Base-by-base conservation (phyloP, 2,113 vertebrate species). In the Sterna hirundo region DNA sequence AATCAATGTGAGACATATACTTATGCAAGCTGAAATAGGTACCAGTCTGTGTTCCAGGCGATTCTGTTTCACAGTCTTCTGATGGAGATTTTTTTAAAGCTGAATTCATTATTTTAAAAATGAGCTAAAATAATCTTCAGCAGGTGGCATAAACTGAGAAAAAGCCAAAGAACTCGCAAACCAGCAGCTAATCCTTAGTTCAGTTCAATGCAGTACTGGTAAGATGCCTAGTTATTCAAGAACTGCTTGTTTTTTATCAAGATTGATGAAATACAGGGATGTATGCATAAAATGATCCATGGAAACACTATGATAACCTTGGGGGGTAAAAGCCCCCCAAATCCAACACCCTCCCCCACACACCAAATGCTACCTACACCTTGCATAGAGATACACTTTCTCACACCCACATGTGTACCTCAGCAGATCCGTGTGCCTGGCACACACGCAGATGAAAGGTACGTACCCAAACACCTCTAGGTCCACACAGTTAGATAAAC, bases 1-100 rank as follows among this genome's bases (percentile, higher is more conserved):
- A 91, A 95, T 76, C 84, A 88, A 44, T 2, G 8, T 44, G 60
- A 95, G 62, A 64, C 72, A 77, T 69, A 80, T 34, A 89, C 42
- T 96, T 90, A 90, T 68, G 77, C 70, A 91, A 92, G 74, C 77
- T 86, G 78, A 95, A 96, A 88, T 88, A 70, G 51, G 86, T 94
- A 83, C 40, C 75, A 83, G 46, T 34, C 72, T 90, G 71, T 76
- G 76, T 94, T 92, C 94, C 76, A 93, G 93, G 77, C 83, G 84
- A 82, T 87, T 85, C 40, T 87, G 32, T 82, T 96, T 91, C 81
- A 93, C 38, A 81, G 57, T 27, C 42, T 91, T 91, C 52, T 15
- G 22, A 49, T 26, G 11, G 20, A 90, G 49, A 72, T 34, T 47
- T 93, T 93, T 68, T 19, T 61, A n/a, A 65, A 90, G 58, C 20